These are phyloP conservation scores for Luidia sarsii DNA, from an alignment of 53 echinoderm and acorn worm species.

Conservation along the genomic window DNA sequence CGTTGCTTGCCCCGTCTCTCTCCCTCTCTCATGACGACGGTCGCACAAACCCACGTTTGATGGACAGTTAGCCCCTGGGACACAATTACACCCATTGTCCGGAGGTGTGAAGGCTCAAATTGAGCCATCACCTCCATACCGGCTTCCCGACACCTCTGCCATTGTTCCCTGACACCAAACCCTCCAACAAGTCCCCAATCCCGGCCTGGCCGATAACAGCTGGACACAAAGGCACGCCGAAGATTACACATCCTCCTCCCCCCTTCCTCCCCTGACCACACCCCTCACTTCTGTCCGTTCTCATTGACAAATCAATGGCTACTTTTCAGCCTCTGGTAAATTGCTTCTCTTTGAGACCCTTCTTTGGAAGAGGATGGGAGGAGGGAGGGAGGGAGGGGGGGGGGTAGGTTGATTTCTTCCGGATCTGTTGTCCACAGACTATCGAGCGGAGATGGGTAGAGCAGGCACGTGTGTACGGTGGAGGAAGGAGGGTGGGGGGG, in stretches of 20 bases:
- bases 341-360: too few relatives aligned
- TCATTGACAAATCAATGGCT: slow-evolving; percentile 20
- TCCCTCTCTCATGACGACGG: too few relatives aligned
- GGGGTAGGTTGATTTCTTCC: too few relatives aligned
- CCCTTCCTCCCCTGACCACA: too few relatives aligned
- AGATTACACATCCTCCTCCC: slow-evolving; percentile 24
- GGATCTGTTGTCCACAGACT: too few relatives aligned
- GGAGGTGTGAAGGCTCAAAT: slow-evolving; percentile 21
- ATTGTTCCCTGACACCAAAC: neutral
- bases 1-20: too few relatives aligned
- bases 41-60: slow-evolving; percentile 13
- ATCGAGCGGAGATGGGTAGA: too few relatives aligned
- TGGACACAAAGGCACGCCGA: slow-evolving; percentile 9
- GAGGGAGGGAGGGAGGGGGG: too few relatives aligned
- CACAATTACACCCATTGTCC: slow-evolving; percentile 23
- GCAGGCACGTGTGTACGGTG: too few relatives aligned
- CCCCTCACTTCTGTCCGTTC: neutral
- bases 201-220: neutral
- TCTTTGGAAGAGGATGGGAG: too few relatives aligned
- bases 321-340: neutral
- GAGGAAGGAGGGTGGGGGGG: too few relatives aligned
- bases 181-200: neutral
- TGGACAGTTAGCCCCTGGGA: slow-evolving; percentile 17
- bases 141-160: neutral
- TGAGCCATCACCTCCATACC: neutral